Base-by-base conservation (phyloP, 2,888 invertebrate genomes). In the Tipula helvola region DNA sequence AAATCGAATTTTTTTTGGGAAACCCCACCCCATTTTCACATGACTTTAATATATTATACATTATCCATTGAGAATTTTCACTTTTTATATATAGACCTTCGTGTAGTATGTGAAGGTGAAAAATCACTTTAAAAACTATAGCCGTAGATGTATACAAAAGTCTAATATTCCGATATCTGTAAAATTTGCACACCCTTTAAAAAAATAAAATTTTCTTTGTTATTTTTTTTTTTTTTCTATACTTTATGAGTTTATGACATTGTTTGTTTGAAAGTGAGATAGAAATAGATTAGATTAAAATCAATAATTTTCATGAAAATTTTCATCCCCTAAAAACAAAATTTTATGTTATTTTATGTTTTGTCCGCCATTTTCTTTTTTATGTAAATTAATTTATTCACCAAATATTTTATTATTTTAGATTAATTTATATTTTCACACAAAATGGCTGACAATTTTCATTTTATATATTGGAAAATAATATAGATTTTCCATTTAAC, bases 11-110 rank as follows among this genome's bases (percentile, higher is more conserved):
- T 28, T 71, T 44, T 71, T 71, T 18, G 28, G 71, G 28, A 71
- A 71, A 71, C 71, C 71, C 71, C 71, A 71, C 71, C 71, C 71
- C 71, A 71, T 71, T 71, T 71, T 71, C 71, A 71, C 71, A 71
- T 71, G 71, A 28, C 10, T 18, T 71, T 71, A 71, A 71, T 57
- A 57, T 57, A 57, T 52, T n/a, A 10, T 28, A 71, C 28, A 28
- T 71, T 28, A 71, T 71, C 71, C 28, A 71, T 71, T 71, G 28
- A 10, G 71, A 71, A 28, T 10, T 71, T 71, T 28, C 71, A 71
- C 71, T 71, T 71, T 71, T 18, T 16, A 7, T 71, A 71, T 39
- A 28, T 57, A 10, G 10, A n/a, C 52, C 52, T 71, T 71, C 28
- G 28, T 3, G 28, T 71, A 71, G 10, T 71, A 13, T 28, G 1